phyloP scores from a whole-genome alignment of 2,888 invertebrate genomes.

The Eustalomyia histrio region DNA sequence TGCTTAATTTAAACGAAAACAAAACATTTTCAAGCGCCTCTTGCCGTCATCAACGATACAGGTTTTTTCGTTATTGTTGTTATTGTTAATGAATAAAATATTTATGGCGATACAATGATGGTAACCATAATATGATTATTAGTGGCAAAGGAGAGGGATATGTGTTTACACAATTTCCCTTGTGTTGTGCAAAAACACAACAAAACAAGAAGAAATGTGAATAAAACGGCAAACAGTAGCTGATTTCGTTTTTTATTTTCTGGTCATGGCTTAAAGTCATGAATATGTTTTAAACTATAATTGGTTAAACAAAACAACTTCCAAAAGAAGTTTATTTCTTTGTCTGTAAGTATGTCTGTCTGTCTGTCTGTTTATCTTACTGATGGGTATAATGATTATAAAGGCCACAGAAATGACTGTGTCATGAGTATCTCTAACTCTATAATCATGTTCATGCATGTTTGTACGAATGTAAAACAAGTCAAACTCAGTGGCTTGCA shows the following conservation, averaged over 20 bases:
- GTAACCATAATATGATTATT: neutral
- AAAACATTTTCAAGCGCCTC: neutral
- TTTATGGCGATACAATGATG: neutral
- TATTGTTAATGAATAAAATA: neutral
- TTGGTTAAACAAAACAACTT: conserved; percentile 15
- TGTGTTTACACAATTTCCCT: neutral
- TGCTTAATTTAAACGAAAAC: conserved; percentile 34
- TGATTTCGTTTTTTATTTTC: neutral
- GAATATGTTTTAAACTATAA: conserved; percentile 22
- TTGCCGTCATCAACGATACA: neutral
- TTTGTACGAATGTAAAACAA: neutral
- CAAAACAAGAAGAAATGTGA: neutral
- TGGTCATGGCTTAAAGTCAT: conserved; percentile 11
- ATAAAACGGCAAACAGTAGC: conserved; percentile 9
- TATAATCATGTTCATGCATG: conserved; percentile 13
- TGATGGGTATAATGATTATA: neutral
- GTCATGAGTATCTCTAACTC: neutral
- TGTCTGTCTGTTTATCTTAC: too few species aligned
- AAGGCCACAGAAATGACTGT: neutral
- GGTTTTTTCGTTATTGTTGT: neutral
- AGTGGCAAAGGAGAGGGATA: neutral
- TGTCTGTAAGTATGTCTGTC: neutral
- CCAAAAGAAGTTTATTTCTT: neutral
- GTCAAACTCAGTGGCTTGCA: conserved; percentile 7
- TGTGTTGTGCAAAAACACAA: neutral